A percentile compares a stretch with the other conserved stretches of the same genome.
Evolutionary conservation across 2,113 vertebrate species (phyloP).

Genomic region (Myxocyprinus asiaticus): DNA sequence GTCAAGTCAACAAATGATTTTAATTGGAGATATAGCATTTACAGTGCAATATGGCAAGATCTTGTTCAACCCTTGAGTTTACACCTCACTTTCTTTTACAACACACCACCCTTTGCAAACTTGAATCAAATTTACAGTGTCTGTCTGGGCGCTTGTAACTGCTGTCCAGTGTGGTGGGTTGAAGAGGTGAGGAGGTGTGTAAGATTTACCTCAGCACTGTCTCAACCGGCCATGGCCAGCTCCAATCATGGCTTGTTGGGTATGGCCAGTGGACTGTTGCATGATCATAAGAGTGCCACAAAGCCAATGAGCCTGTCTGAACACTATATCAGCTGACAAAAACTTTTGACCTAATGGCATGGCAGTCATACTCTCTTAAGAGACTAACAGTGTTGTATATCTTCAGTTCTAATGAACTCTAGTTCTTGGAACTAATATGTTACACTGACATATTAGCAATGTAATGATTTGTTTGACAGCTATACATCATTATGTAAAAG

Average conservation of each 20-base stretch:
- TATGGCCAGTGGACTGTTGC: background rate
- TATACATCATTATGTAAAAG: too few species aligned
- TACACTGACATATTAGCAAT: background rate
- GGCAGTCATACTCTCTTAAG: background rate
- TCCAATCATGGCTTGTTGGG: background rate
- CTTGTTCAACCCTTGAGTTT: background rate
- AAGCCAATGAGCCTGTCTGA: background rate
- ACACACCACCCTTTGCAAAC: conserved; percentile 3
- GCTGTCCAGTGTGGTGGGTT: background rate
- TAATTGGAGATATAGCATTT: too few species aligned
- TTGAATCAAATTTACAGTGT: conserved; percentile 33
- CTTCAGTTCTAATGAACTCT: background rate
- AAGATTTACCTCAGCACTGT: conserved; percentile 27
- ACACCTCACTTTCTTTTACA: conserved; percentile 41
- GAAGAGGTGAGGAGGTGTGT: conserved; percentile 11
- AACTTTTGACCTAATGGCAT: background rate
- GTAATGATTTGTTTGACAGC: background rate
- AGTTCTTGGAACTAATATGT: background rate
- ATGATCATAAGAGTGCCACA: background rate
- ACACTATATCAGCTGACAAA: conserved; percentile 1
- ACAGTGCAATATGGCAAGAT: background rate
- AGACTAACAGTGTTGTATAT: background rate
- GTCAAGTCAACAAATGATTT: too few species aligned
- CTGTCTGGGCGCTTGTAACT: background rate
- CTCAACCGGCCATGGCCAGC: background rate